Evolutionary conservation across 2,888 invertebrate species (phyloP), one percentile per base, ranked within the genome.

Genomic region (Nycteola revayana): DNA sequence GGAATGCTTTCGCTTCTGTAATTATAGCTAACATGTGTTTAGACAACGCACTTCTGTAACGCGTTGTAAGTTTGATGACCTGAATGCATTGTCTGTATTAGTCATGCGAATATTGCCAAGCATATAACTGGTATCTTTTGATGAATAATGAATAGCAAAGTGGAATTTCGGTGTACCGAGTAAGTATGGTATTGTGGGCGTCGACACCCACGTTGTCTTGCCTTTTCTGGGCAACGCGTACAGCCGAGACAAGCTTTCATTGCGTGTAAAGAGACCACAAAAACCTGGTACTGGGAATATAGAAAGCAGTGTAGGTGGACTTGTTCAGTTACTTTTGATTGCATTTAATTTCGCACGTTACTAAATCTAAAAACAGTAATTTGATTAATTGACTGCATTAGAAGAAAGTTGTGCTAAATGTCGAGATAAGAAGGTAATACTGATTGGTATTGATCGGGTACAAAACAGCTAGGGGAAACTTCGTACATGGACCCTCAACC

Each of bases 301-400:
- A 78, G 77, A 77, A 81, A 79, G 73, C 45, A n/a, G 64, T 64
- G 82, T 83, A 71, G 83, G 83, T 59, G 74, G 76, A 67, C 66
- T 60, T 24, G 46, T 42, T 49, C 50, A 27, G 61, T 58, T 60
- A 59, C 51, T 55, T 60, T 54, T 38, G 31, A 69, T 56, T 58
- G 60, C 51, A 49, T 47, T 49, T 41, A 44, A 62, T 61, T 52
- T 58, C 49, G 36, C 46, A 36, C 52, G 42, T 46, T 32, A 33
- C 38, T 22, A 39, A 44, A 48, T 32, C 27, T 37, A 32, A 37
- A 20, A 32, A 11, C 22, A 21, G 5, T 40, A 33, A 35, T 48
- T 34, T 37, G 35, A 56, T 42, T 52, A 40, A 54, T 45, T 39
- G 41, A 44, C 7, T 29, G 27, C 35, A 37, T 25, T 29, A 17